A percentile compares a stretch with the other conserved stretches of the same genome.
Evolutionary conservation across 2,797 vertebrate genomes (phyloP).

Genomic region (Cephalopachus bancanus): DNA sequence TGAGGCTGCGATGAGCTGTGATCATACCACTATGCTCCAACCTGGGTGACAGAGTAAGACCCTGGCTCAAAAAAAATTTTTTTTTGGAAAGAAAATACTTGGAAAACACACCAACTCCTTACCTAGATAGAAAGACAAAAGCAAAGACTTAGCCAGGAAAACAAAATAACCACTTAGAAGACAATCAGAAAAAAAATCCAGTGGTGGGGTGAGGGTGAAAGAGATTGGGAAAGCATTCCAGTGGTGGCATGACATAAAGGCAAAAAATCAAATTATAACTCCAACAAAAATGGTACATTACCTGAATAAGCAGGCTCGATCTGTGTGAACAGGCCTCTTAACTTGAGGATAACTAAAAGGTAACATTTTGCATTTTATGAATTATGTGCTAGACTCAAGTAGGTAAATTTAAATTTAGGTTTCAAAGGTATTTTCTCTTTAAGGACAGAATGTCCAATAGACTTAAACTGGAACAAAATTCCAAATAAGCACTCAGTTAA

Average conservation of each 20-base stretch:
- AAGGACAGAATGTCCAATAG: slow-evolving; percentile 24
- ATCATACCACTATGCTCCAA: no score
- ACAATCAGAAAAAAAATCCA: neutral
- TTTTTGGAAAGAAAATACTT: slow-evolving; percentile 25
- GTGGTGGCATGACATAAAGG: neutral
- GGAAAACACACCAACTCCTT: slow-evolving; percentile 42
- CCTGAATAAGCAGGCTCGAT: slow-evolving; percentile 95
- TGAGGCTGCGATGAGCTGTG: no score
- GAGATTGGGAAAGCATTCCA: neutral
- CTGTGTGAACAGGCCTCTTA: slow-evolving; percentile 95
- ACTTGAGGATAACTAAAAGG: slow-evolving; percentile 95
- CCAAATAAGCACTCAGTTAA: slow-evolving; percentile 26
- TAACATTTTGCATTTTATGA: slow-evolving; percentile 70
- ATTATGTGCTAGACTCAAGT: slow-evolving; percentile 23
- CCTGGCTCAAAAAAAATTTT: no score
- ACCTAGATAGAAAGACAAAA: slow-evolving; percentile 38
- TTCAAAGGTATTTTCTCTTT: slow-evolving; percentile 53
- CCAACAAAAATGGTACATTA: slow-evolving; percentile 80
- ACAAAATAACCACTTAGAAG: slow-evolving; percentile 42
- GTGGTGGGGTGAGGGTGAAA: neutral
- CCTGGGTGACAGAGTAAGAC: no score
- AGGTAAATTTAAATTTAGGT: slow-evolving; percentile 51
- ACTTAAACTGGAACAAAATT: slow-evolving; percentile 60
- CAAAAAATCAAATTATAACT: neutral
- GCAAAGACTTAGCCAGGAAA: neutral